These are phyloP conservation scores for Rhabdomys pumilio DNA, from an alignment of 2,797 vertebrate genomes.

Conservation along the genomic window DNA sequence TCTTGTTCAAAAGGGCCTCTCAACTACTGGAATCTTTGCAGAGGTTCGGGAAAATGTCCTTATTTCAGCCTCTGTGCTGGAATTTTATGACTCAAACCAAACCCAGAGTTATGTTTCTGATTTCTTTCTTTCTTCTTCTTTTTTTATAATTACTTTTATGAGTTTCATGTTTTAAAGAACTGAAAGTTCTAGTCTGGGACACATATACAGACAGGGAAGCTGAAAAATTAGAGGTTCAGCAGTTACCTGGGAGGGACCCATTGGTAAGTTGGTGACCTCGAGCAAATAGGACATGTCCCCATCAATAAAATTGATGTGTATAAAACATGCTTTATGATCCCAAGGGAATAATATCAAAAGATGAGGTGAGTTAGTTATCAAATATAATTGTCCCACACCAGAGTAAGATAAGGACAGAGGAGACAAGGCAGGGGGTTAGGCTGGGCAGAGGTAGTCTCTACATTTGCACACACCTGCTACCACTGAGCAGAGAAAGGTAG, in stretches of 20 bases:
- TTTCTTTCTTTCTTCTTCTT: neutral
- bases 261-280: neutral
- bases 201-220: constrained; percentile 29
- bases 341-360: neutral
- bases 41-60: constrained; percentile 55
- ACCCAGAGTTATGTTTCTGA: constrained; percentile 63
- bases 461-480: neutral
- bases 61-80: constrained; percentile 57
- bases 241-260: neutral
- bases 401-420: neutral
- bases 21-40: constrained; percentile 77
- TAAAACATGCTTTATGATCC: neutral
- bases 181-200: constrained; percentile 23
- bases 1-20: constrained; percentile 82
- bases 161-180: constrained; percentile 45
- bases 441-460: neutral
- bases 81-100: constrained; percentile 81
- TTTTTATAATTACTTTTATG: constrained; percentile 35
- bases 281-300: constrained; percentile 31
- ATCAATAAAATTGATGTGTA: constrained; percentile 1
- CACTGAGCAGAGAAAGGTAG: constrained; percentile 9
- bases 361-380: neutral
- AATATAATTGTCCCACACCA: neutral
- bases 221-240: neutral
- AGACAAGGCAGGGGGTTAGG: neutral